Conservation (phyloP, 2,113 vertebrate species). For the Fregetta grallaria region DNA sequence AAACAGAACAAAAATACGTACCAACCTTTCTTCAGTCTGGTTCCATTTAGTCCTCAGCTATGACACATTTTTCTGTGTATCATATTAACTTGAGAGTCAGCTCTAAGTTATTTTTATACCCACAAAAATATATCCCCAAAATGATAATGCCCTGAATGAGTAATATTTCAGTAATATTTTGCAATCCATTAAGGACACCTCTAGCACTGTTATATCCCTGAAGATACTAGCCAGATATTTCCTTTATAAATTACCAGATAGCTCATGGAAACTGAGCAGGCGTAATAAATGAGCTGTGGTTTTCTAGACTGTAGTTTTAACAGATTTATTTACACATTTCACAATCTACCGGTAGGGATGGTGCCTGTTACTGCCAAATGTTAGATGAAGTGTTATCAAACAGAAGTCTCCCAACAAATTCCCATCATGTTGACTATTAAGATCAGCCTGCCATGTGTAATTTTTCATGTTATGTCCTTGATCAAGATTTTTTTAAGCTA, state of each 20-base stretch:
- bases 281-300: constrained; percentile 53
- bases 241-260: neutral
- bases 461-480: neutral
- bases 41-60: neutral
- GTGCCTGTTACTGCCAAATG: constrained; percentile 38
- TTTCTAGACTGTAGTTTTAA: constrained; percentile 19
- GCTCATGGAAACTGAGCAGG: constrained; percentile 46
- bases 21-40: neutral
- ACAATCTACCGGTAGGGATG: constrained; percentile 18
- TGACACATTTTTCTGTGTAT: neutral
- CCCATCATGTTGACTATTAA: neutral
- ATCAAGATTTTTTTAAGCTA: neutral
- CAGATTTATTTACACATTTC: constrained; percentile 73
- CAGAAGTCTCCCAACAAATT: constrained; percentile 20
- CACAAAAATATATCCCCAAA: neutral
- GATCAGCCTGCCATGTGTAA: neutral
- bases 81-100: neutral
- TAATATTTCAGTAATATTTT: constrained; percentile 21
- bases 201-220: neutral
- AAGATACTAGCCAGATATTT: constrained; percentile 4
- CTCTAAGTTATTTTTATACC: neutral
- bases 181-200: neutral
- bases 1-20: neutral
- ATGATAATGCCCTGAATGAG: neutral
- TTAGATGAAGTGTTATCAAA: constrained; percentile 63